Conservation (phyloP, 2,797 vertebrate genomes). For the Phyllotis vaccarum region DNA sequence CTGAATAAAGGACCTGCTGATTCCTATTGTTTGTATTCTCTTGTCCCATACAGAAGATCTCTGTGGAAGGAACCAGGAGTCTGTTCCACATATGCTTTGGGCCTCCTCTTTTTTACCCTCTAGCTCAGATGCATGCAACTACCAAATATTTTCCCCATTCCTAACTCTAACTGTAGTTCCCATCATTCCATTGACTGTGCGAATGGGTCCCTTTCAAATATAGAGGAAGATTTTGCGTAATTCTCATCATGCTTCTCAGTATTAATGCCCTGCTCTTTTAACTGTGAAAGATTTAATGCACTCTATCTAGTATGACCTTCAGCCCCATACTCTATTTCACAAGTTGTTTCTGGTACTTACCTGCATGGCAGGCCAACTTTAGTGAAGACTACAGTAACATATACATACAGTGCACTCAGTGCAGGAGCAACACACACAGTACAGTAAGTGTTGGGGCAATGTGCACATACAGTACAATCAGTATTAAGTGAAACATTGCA, state of each 20-base stretch:
- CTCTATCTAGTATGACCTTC: not conserved
- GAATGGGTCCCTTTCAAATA: constrained; percentile 18
- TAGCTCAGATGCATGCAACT: not conserved
- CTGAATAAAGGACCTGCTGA: not conserved
- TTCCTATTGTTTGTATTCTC: constrained; percentile 8
- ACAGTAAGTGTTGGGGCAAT: not conserved
- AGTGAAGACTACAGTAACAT: not conserved
- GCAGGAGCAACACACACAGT: not conserved
- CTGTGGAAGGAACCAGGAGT: not conserved
- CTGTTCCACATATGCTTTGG: not conserved
- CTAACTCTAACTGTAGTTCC: not conserved
- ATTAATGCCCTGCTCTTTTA: not conserved
- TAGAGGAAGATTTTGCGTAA: constrained; percentile 13
- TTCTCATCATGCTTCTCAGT: not conserved
- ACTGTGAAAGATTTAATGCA: not conserved
- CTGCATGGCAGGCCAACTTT: not conserved
- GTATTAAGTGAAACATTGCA: constrained; percentile 4
- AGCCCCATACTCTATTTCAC: constrained; percentile 6
- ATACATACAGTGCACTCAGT: not conserved
- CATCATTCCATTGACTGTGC: constrained; percentile 33
- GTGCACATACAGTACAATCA: not conserved
- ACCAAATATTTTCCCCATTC: not conserved
- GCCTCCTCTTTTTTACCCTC: not conserved
- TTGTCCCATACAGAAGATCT: not conserved
- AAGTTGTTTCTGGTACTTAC: constrained; percentile 32